Percentiles rank a stretch among this genome's conserved stretches.
phyloP scores from a whole-genome alignment of 1,140 invertebrate species.

The Drosophila pruinosa region DNA sequence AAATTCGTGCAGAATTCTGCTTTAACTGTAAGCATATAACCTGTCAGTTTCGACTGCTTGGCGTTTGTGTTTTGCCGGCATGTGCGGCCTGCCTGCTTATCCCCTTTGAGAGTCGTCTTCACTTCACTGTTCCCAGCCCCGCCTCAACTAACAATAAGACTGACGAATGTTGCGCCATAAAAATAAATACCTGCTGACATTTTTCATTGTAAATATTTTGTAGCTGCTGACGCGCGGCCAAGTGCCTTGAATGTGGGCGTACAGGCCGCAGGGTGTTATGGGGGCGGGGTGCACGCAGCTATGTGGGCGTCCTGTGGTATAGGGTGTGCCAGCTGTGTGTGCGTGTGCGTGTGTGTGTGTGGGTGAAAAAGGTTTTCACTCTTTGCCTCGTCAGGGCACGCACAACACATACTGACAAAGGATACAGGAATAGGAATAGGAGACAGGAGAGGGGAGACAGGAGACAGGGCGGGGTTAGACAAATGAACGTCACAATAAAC shows the following conservation, averaged over 20 bases:
- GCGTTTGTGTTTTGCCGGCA: conserved; percentile 27
- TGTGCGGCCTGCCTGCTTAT: conserved; percentile 1
- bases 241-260: conserved; percentile 48
- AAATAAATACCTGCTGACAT: conserved; percentile 81
- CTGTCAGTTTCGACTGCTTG: too few relatives aligned
- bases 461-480: conserved; percentile 40
- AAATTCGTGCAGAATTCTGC: neutral
- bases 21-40: too few relatives aligned
- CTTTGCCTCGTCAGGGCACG: conserved; percentile 24
- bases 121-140: neutral
- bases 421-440: neutral
- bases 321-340: conserved; percentile 47
- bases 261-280: neutral
- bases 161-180: conserved; percentile 79
- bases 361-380: conserved; percentile 58
- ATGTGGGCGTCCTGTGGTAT: neutral
- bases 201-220: conserved; percentile 82
- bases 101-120: neutral
- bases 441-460: neutral
- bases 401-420: conserved; percentile 20
- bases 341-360: conserved; percentile 24
- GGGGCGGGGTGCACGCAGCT: neutral
- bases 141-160: conserved; percentile 76
- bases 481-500: conserved; percentile 62
- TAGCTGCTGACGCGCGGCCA: conserved; percentile 74